Percentiles rank a stretch among this genome's conserved stretches.
These are phyloP conservation scores for Lemur catta DNA, from an alignment of 2,797 vertebrate genomes.

Conservation along the genomic window DNA sequence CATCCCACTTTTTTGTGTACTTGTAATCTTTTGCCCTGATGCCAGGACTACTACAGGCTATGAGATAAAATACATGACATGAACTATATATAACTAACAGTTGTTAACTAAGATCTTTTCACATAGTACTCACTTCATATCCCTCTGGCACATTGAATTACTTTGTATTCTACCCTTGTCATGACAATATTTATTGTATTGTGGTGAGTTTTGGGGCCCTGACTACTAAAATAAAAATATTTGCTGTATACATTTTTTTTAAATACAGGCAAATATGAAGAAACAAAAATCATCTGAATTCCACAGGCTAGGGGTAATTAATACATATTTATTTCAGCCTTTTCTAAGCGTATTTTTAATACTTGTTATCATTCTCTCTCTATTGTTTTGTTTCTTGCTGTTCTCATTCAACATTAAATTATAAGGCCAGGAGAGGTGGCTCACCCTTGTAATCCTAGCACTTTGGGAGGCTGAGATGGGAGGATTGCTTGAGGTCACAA, in stretches of 20 bases:
- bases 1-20: not conserved
- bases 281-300: not conserved
- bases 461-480: not conserved
- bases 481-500: not conserved
- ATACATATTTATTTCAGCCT: not conserved
- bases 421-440: too few species aligned
- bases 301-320: not conserved
- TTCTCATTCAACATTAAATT: conserved; percentile 1
- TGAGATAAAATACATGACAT: not conserved
- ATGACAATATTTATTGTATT: not conserved
- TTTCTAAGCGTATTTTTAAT: conserved; percentile 3
- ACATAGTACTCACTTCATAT: not conserved
- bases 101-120: not conserved
- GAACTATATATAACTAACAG: not conserved
- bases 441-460: not conserved
- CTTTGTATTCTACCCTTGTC: not conserved
- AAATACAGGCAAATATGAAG: not conserved
- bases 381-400: conserved; percentile 11
- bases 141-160: not conserved
- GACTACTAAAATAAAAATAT: conserved; percentile 38
- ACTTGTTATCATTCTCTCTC: not conserved
- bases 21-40: not conserved
- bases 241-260: not conserved
- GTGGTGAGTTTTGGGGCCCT: not conserved
- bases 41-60: not conserved